These are phyloP conservation scores for Bubalus kerabau DNA, from an alignment of 2,113 vertebrate genomes.

Conservation along the genomic window DNA sequence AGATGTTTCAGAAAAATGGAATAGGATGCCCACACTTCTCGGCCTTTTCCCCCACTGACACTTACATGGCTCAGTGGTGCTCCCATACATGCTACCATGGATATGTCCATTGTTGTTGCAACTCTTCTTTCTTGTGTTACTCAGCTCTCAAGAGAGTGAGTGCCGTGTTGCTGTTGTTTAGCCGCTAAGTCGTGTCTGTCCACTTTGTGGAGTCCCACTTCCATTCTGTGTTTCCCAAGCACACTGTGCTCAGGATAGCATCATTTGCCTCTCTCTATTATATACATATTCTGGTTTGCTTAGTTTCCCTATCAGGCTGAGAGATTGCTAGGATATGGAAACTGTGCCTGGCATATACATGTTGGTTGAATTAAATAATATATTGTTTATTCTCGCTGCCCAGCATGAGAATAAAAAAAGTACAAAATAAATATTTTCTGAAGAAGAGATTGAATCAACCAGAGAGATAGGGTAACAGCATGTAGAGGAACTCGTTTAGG, in stretches of 20 bases:
- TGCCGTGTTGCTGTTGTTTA: background rate
- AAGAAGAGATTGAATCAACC: background rate
- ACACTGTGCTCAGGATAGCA: background rate
- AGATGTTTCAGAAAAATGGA: background rate
- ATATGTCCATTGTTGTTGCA: background rate
- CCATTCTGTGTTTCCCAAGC: background rate
- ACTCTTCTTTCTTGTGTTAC: background rate
- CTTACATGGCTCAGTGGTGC: background rate
- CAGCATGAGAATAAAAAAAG: background rate
- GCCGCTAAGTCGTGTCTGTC: accelerated
- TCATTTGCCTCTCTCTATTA: background rate
- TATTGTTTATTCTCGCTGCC: background rate
- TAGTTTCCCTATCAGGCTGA: background rate
- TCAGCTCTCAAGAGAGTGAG: background rate
- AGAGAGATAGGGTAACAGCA: background rate
- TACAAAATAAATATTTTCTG: background rate
- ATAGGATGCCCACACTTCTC: background rate
- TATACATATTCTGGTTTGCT: background rate
- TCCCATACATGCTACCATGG: accelerated
- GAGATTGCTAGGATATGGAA: background rate
- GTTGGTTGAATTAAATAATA: background rate
- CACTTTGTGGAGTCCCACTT: background rate
- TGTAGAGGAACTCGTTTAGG: background rate
- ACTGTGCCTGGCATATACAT: background rate
- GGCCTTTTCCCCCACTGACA: background rate